Percentiles rank a stretch among this genome's conserved stretches.
Conservation (phyloP, 2,113 vertebrate species). For the Corynorhinus townsendii region DNA sequence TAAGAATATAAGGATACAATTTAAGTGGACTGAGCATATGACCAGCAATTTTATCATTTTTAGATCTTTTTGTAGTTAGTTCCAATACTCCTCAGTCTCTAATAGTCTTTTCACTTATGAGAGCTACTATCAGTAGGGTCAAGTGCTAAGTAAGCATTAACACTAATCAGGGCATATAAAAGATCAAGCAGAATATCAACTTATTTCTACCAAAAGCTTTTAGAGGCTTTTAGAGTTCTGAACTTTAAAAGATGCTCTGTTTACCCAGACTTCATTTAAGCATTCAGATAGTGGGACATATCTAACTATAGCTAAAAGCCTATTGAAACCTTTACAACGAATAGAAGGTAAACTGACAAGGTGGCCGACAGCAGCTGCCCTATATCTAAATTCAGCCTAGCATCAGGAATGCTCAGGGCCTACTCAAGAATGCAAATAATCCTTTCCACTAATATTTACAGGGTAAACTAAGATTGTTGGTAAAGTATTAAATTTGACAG, state of each 20-base stretch:
- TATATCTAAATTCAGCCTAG: too few species aligned
- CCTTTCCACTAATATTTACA: too few species aligned
- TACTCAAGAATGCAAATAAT: too few species aligned
- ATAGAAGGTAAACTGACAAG: neutral
- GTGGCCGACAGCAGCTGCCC: too few species aligned
- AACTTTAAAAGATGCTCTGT: neutral
- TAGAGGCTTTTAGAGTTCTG: neutral
- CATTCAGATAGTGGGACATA: neutral
- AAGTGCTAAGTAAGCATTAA: neutral
- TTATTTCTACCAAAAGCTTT: neutral
- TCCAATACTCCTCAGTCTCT: neutral
- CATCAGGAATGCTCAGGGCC: too few species aligned
- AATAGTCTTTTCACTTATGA: neutral
- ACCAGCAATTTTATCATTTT: slow-evolving; percentile 19
- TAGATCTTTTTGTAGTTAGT: neutral
- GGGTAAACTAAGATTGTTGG: too few species aligned
- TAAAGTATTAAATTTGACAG: too few species aligned
- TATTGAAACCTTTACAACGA: slow-evolving; percentile 10
- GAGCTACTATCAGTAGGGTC: neutral
- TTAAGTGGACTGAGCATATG: neutral
- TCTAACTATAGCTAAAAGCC: neutral
- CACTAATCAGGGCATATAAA: neutral
- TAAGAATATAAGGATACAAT: slow-evolving; percentile 9
- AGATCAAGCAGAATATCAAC: neutral
- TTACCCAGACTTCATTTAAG: neutral